Evolutionary conservation across 2,888 invertebrate species (phyloP), one percentile per base, ranked within the genome.

Genomic region (Melieria picta): DNA sequence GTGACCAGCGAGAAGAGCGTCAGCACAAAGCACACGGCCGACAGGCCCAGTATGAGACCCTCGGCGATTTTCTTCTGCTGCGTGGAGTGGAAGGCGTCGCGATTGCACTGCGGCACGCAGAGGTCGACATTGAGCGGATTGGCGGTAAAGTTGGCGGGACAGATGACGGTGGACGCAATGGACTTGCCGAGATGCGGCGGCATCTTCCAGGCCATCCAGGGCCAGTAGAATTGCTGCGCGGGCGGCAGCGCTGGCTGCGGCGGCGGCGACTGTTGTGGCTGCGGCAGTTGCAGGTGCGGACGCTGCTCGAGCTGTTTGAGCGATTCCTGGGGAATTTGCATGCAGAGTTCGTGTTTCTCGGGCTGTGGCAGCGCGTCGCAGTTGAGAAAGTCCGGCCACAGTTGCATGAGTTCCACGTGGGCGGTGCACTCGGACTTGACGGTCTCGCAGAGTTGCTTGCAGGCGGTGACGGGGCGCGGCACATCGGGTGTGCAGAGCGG

Each of bases 401-500:
- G 89, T 60, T 89, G 88, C 73, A 88, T 88, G 73, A 96, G 88
- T 45, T 93, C 90, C 0, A 91, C 91, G 76, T 90, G 88, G 0
- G 78, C 75, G 0, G 77, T 74, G 86, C 95, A 95, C 81, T 93
- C 93, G 4, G 87, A 88, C 76, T 89, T 89, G 6, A 93, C 93
- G 79, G 92, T 91, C 82, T 94, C 92, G 87, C 97, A 97, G 77
- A 97, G 92, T 43, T 93, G 92, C 74, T 94, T 90, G 87, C 97
- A 97, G 9, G 95, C 93, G 73, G 94, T 93, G 74, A 97, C 94
- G 56, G 94, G 93, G 79, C 93, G 93, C 45, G 93, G 91, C 76
- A 94, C 93, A 85, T 95, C 93, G 82, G 94, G 93, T 47, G 95
- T 94, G 87, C 97, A 97, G 85, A 97, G 93, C 52, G 97, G 97